Evolutionary conservation across 1,140 invertebrate genomes (phyloP).

Genomic region (Lerema accius): DNA sequence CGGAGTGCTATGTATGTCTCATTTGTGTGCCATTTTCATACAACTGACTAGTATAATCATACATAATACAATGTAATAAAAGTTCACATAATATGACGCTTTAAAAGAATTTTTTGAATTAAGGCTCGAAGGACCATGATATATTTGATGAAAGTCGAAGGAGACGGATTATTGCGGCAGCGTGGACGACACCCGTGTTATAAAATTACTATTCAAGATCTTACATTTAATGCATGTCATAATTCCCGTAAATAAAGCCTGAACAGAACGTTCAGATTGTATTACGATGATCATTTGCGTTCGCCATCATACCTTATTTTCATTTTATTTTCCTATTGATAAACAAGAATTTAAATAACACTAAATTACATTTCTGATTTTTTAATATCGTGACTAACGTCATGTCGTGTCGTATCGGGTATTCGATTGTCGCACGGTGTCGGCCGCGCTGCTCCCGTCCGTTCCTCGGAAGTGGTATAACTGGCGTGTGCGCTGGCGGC

Average conservation of each 20-base stretch:
- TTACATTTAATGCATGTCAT: neutral
- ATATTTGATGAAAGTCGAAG: neutral
- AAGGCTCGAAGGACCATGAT: neutral
- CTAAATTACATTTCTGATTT: too few relatives aligned
- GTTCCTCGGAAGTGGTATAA: neutral
- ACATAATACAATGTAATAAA: neutral
- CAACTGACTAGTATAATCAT: neutral
- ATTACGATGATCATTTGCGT: too few relatives aligned
- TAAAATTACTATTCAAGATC: neutral
- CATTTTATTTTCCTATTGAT: too few relatives aligned
- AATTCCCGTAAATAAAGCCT: neutral
- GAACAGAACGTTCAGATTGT: too few relatives aligned
- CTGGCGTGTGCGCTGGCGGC: conserved; percentile 5
- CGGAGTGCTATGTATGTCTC: neutral
- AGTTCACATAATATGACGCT: too few relatives aligned
- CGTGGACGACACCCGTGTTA: neutral
- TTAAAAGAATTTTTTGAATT: neutral
- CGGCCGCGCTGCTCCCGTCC: conserved; percentile 1
- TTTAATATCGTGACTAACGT: neutral
- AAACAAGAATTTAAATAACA: too few relatives aligned
- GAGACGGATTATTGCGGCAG: conserved; percentile 9
- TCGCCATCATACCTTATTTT: too few relatives aligned
- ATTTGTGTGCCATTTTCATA: neutral
- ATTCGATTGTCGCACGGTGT: neutral
- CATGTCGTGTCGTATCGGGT: neutral